phyloP scores from a whole-genome alignment of 2,113 vertebrate species.

The Riparia riparia region DNA sequence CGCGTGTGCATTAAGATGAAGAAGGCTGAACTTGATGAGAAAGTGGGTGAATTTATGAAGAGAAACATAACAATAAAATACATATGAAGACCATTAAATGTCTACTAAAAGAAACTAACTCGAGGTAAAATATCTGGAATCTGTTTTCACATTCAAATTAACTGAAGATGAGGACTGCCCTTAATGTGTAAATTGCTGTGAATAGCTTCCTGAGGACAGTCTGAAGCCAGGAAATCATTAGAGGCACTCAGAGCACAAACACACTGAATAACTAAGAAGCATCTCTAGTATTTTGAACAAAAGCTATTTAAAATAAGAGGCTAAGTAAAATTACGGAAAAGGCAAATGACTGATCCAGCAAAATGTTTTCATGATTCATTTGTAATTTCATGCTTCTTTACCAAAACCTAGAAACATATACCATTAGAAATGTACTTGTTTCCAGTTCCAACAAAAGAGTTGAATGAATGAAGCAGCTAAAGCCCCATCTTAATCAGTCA shows the following conservation, averaged over 20 bases:
- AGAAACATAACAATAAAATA: neutral
- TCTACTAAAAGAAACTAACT: neutral
- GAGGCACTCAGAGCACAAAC: neutral
- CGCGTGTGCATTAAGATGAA: neutral
- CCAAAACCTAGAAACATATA: constrained; percentile 10
- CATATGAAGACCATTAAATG: neutral
- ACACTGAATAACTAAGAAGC: neutral
- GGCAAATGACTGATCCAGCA: neutral
- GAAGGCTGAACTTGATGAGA: neutral
- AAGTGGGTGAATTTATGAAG: neutral
- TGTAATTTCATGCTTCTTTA: neutral
- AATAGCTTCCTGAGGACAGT: constrained; percentile 21
- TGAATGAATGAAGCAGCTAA: neutral
- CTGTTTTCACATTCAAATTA: constrained; percentile 10
- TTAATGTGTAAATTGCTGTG: neutral
- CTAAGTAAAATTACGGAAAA: neutral
- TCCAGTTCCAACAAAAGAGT: neutral
- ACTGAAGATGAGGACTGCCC: neutral
- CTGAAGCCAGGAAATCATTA: constrained; percentile 33
- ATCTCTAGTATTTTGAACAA: neutral
- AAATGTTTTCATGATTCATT: neutral
- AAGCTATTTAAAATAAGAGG: neutral
- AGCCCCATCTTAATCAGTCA: neutral
- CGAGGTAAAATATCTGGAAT: neutral
- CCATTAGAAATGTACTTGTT: neutral